Evolutionary conservation across 1,140 invertebrate species (phyloP).

Genomic region (Zaprionus inermis): DNA sequence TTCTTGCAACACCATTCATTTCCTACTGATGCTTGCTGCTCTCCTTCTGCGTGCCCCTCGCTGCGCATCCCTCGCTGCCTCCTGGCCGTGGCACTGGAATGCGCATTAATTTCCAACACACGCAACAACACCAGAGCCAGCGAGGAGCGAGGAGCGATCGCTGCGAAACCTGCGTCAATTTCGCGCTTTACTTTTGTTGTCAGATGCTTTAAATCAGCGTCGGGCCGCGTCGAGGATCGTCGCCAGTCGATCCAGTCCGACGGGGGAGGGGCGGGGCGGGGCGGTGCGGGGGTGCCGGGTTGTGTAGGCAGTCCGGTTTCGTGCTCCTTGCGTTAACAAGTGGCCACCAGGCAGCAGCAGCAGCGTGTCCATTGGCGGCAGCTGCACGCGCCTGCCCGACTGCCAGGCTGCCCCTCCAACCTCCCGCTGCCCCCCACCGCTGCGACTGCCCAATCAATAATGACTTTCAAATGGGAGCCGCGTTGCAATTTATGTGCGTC

Average conservation of each 20-base stretch:
- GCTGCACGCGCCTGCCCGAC: constrained; percentile 70
- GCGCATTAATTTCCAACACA: constrained; percentile 61
- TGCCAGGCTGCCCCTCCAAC: neutral
- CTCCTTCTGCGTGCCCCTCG: neutral
- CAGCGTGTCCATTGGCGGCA: constrained; percentile 29
- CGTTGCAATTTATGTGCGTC: constrained; percentile 78
- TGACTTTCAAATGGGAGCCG: constrained; percentile 80
- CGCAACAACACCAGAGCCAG: constrained; percentile 23
- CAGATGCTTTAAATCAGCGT: constrained; percentile 81
- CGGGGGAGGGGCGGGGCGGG: neutral
- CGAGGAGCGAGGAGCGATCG: neutral
- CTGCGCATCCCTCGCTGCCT: constrained; percentile 13
- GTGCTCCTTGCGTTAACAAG: constrained; percentile 77
- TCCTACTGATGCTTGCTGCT: constrained; percentile 33
- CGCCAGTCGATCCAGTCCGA: neutral
- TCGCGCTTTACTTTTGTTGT: constrained; percentile 82
- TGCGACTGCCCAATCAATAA: constrained; percentile 54
- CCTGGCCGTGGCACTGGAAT: constrained; percentile 35
- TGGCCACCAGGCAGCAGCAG: constrained; percentile 59
- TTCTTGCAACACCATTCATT: constrained; percentile 52
- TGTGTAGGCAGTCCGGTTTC: constrained; percentile 78
- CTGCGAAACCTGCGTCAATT: constrained; percentile 76
- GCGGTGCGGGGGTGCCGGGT: neutral
- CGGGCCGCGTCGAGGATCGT: constrained; percentile 23
- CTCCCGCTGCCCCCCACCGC: neutral